Evolutionary conservation across 2,888 invertebrate species (phyloP), one percentile per base, ranked within the genome.

Genomic region (Eudemis profundana): DNA sequence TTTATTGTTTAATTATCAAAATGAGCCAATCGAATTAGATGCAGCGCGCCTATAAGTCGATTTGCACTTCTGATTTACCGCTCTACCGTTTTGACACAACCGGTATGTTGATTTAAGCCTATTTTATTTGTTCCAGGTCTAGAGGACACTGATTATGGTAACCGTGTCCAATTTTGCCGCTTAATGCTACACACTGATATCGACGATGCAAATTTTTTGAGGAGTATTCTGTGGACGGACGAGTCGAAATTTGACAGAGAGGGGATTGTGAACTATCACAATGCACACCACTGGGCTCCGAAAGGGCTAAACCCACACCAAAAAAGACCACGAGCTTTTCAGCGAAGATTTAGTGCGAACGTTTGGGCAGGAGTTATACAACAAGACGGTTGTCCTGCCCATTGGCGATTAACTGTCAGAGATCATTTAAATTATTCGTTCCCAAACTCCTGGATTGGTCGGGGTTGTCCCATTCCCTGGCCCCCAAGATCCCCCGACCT

Each of bases 191-290:
- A 69, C 40, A 66, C 49, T 3, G 68, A 70, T 59, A 42, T 68
- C n/a, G 61, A 66, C 2, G 60, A 69, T 46, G 17, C n/a, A 3
- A 49, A 64, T 36, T 67, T 67, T 61, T 64, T 69, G 36, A 62
- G 46, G 23, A 60, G 60, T 15, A 69, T 70, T 40, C 36, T 70
- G 27, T 69, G 69, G 68, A 68, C 68, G 5, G 62, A 61, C 38
- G 66, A 69, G 59, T 63, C 60, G 1, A 65, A 65, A 53, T 65
- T 65, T 23, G 27, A 36, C 17, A 44, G 53, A 23, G 60, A 67
- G 23, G 46, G 57, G 29, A 61, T 66, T 10, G 47, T 65, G 4
- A 68, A 69, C 29, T 47, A 27, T 14, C 68, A 69, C 44, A 68
- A 68, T 42, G 15, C 60, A 21, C 68, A 65, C 49, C 27, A 61